Evolutionary conservation across 1,140 invertebrate species (phyloP).

Genomic region (Tetragnatha versicolor): DNA sequence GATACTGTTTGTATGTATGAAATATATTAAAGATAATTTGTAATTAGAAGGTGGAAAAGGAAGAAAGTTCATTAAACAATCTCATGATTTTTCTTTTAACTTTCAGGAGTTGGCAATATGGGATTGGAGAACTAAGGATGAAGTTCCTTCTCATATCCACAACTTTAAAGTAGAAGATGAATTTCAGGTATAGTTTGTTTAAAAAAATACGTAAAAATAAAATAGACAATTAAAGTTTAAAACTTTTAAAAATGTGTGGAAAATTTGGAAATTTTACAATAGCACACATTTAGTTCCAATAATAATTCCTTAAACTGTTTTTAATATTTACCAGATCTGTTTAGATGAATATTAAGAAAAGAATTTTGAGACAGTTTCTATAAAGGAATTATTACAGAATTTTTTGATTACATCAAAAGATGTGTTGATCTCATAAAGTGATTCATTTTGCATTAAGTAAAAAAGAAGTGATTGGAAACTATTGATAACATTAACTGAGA

Average conservation of each 20-base stretch:
- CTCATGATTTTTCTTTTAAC: neutral
- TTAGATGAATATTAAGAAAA: neutral
- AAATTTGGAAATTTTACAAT: too few species aligned
- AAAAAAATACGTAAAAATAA: neutral
- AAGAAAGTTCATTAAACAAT: neutral
- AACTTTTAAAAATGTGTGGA: too few species aligned
- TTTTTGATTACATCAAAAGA: too few species aligned
- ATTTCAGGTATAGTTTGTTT: constrained; percentile 19
- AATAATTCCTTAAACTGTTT: neutral
- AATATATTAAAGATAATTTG: neutral
- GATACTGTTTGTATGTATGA: neutral
- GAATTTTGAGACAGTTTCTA: neutral
- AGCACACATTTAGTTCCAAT: neutral
- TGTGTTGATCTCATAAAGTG: too few species aligned
- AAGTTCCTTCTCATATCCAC: neutral
- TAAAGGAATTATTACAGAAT: too few species aligned
- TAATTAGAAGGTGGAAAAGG: neutral
- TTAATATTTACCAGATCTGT: neutral
- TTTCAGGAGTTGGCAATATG: constrained; percentile 22
- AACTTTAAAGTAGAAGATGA: neutral
- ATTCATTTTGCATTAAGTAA: too few species aligned
- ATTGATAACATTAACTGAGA: too few species aligned
- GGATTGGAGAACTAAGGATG: constrained; percentile 10
- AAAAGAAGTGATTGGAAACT: too few species aligned
- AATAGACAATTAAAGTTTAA: too few species aligned